Evolutionary conservation across 2,113 vertebrate species (phyloP).

Genomic region (Elgaria multicarinata): DNA sequence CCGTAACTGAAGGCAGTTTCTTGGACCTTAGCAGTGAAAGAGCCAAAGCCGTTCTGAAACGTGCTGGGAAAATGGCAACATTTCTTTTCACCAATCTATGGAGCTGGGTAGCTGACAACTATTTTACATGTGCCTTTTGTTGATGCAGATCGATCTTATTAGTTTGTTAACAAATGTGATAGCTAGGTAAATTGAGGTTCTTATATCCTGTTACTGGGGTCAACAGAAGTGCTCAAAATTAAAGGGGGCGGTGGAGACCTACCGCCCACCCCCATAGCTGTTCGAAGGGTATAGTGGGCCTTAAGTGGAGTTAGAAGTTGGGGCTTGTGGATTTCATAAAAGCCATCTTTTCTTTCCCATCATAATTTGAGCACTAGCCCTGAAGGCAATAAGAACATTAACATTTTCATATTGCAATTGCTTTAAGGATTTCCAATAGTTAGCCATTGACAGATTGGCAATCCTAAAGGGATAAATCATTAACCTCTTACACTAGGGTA

Average conservation of each 20-base stretch:
- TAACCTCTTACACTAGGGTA: not conserved
- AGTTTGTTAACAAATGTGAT: conserved; percentile 7
- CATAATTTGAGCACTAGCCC: not conserved
- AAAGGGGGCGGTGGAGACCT: not conserved
- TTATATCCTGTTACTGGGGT: not conserved
- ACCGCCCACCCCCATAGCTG: not conserved
- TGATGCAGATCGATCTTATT: not conserved
- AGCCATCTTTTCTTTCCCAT: not conserved
- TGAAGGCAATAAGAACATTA: not conserved
- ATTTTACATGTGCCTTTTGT: not conserved
- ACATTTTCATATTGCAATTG: not conserved
- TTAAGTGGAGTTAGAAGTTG: not conserved
- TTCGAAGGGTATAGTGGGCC: not conserved
- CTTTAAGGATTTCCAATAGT: not conserved
- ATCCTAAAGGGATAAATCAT: conserved; percentile 1
- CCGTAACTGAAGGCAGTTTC: not conserved
- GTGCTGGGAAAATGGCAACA: conserved; percentile 7
- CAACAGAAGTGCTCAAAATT: conserved; percentile 11
- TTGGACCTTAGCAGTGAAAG: conserved; percentile 30
- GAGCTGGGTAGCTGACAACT: not conserved
- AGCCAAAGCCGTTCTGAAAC: conserved; percentile 4
- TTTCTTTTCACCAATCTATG: not conserved
- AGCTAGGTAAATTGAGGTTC: not conserved
- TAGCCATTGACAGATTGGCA: conserved; percentile 14
- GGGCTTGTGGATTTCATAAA: not conserved